These are phyloP conservation scores for Crypturellus tataupa DNA, from an alignment of 2,797 vertebrate genomes.

Conservation along the genomic window DNA sequence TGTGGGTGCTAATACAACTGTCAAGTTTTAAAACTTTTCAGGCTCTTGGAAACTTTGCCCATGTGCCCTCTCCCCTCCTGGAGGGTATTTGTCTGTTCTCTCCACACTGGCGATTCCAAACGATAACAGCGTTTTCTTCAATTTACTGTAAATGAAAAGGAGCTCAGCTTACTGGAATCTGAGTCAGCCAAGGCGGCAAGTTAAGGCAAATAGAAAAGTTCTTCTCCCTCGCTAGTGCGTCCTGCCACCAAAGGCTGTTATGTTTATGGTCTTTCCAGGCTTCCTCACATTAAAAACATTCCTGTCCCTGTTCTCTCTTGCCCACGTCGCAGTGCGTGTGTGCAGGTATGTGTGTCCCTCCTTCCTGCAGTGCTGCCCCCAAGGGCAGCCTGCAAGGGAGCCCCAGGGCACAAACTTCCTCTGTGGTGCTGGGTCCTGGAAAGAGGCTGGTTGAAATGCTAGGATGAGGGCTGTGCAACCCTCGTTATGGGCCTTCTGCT, in stretches of 20 bases:
- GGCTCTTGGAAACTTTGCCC: neutral
- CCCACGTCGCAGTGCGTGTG: neutral
- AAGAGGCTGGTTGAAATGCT: neutral
- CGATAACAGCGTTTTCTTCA: conserved; percentile 55
- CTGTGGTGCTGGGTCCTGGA: fast-evolving
- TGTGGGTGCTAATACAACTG: neutral
- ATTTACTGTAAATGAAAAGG: conserved; percentile 66
- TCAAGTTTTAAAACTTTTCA: neutral
- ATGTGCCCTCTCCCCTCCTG: conserved; percentile 6
- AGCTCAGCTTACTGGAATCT: conserved; percentile 66
- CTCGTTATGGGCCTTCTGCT: neutral
- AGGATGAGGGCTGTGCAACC: neutral
- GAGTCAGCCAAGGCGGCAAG: conserved; percentile 68
- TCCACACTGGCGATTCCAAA: conserved; percentile 33
- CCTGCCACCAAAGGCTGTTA: conserved; percentile 29
- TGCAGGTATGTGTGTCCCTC: neutral
- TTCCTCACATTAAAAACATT: conserved; percentile 46
- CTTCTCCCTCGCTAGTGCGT: conserved; percentile 27
- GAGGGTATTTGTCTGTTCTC: conserved; percentile 44
- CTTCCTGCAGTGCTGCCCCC: neutral
- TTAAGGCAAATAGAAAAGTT: conserved; percentile 60
- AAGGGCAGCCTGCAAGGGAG: neutral
- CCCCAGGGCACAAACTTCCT: neutral
- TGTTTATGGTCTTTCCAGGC: conserved; percentile 60
- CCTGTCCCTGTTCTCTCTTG: conserved; percentile 68